Conservation (phyloP, 1,140 invertebrate genomes). For the Cotesia typhae region DNA sequence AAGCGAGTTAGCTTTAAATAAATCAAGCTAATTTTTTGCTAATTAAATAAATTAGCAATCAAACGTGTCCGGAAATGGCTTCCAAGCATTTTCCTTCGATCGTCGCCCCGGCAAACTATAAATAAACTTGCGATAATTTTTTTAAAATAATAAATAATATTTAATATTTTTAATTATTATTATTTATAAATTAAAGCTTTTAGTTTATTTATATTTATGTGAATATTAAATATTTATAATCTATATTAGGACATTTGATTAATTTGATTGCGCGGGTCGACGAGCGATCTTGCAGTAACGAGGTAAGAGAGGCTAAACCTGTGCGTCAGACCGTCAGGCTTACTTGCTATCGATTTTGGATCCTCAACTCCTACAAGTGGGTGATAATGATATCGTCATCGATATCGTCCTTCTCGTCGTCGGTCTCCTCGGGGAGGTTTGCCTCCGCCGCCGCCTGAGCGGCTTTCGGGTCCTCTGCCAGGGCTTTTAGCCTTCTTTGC, state of each 20-base stretch:
- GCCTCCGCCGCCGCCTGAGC: constrained; percentile 68
- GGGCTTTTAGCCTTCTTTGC: constrained; percentile 71
- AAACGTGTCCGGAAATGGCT: neutral
- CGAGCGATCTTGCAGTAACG: constrained; percentile 22
- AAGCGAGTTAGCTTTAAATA: neutral
- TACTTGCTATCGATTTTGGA: neutral
- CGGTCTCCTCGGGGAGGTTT: constrained; percentile 73
- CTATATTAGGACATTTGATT: too few species aligned
- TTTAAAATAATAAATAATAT: constrained; percentile 3
- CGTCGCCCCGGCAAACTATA: constrained; percentile 10
- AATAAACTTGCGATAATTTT: neutral
- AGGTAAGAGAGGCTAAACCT: constrained; percentile 17
- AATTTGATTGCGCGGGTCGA: constrained; percentile 12
- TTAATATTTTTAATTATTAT: neutral
- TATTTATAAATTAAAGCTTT: constrained; percentile 12
- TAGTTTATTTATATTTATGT: neutral
- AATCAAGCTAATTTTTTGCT: neutral
- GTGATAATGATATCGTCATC: constrained; percentile 87
- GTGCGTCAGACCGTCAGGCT: neutral
- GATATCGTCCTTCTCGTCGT: constrained; percentile 84
- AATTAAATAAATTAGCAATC: neutral
- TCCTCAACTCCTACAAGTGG: constrained; percentile 70
- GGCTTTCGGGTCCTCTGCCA: constrained; percentile 73
- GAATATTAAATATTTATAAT: neutral
- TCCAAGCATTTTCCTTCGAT: constrained; percentile 15